Base-by-base conservation (phyloP, 2,113 vertebrate species). In the Colaptes auratus region DNA sequence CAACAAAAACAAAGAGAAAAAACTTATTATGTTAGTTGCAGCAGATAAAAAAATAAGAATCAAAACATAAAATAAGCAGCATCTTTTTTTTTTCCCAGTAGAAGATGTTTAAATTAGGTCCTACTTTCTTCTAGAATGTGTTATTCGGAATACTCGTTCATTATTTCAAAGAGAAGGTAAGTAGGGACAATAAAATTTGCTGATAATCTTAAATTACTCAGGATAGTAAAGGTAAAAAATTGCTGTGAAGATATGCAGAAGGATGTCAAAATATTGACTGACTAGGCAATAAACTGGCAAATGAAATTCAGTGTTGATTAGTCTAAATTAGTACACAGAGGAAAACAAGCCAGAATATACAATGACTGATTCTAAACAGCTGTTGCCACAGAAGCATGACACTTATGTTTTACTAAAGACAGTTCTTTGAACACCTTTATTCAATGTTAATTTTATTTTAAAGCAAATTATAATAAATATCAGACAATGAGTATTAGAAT, bases 261-360 rank as follows among this genome's bases (percentile, higher is more conserved):
- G 8, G 36, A 35, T 93, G 79, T 85, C 63, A 72, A 94, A 93
- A 91, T 91, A 87, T 89, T 89, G 88, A 71, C 35, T 66, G 46
- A 65, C 21, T 72, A 82, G 28, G 55, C 17, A 88, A 69, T 82
- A 88, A 91, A 89, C 12, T 85, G 28, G 28, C 21, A 82, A 93
- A 79, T 53, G 15, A 82, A 72, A 93, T 85, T 82, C 55, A 42
- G 42, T 48, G 74, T 72, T 78, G 48, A 91, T 95, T 87, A 82
- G 33, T 36, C 44, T 17, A 75, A 93, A 87, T 75, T 66, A 73
- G 36, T 76, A 69, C 7, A 10, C 8, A 5, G 9, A 84, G 63
- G 53, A 88, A 91, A 95, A 42, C 33, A 82, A 89, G 20, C 5
- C 16, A 69, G 71, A 42, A 27, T 58, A 39, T n/a, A 66, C 48